Percentiles rank a stretch among this genome's conserved stretches.
Evolutionary conservation across 2,888 invertebrate species (phyloP).

Genomic region (Ganaspis brasiliensis): DNA sequence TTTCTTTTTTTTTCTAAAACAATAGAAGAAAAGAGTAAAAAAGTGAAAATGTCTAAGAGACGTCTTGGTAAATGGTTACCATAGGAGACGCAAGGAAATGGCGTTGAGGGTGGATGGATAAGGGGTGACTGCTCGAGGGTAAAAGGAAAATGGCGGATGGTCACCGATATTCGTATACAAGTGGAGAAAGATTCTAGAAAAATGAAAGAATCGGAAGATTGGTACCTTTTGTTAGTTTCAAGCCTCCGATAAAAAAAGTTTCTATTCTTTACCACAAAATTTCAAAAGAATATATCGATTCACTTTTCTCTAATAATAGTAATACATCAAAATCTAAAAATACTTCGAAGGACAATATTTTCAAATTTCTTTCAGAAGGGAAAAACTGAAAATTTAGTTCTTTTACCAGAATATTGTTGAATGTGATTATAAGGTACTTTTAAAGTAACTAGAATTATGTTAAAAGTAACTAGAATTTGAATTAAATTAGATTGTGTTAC

Average conservation of each 20-base stretch:
- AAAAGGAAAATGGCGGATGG: constrained; percentile 73
- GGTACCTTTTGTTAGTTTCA: constrained; percentile 57
- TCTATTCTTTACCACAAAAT: not conserved
- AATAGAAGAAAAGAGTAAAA: not conserved
- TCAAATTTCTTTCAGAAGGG: not conserved
- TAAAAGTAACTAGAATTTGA: too few relatives aligned
- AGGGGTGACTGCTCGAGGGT: constrained; percentile 58
- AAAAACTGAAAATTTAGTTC: not conserved
- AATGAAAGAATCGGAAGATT: constrained; percentile 61
- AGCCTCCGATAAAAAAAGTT: constrained; percentile 28
- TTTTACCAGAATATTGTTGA: too few relatives aligned
- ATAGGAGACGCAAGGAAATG: constrained; percentile 68
- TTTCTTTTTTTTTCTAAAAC: not conserved
- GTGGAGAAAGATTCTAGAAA: constrained; percentile 60
- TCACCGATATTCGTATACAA: constrained; percentile 59
- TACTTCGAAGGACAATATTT: not conserved
- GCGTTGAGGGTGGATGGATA: constrained; percentile 61
- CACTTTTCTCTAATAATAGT: not conserved
- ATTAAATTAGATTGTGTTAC: too few relatives aligned
- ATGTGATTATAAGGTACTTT: too few relatives aligned
- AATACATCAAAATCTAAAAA: too few relatives aligned
- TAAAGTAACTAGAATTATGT: too few relatives aligned
- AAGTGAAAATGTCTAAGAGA: constrained; percentile 65
- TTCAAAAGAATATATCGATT: constrained; percentile 26
- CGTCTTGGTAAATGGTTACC: constrained; percentile 68